Conservation (phyloP, 2,888 invertebrate genomes). For the Thysanoteuthis rhombus region DNA sequence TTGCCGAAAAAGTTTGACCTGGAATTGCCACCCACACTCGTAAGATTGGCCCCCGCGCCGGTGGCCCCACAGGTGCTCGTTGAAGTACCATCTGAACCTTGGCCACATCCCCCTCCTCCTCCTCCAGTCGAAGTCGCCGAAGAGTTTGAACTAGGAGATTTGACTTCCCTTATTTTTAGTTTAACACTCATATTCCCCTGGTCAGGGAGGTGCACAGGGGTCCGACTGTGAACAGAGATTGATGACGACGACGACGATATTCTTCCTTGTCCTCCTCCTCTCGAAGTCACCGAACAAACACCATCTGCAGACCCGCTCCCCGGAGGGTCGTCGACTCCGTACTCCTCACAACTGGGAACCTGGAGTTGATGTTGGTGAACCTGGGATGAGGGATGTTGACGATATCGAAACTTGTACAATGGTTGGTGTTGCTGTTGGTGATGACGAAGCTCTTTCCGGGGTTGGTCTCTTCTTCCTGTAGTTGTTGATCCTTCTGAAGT, state of each 20-base stretch:
- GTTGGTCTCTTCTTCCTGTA: background rate
- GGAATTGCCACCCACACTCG: background rate
- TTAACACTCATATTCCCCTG: constrained; percentile 24
- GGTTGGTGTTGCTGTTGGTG: background rate
- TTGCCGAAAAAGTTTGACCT: background rate
- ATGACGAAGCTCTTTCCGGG: background rate
- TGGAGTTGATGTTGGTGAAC: background rate
- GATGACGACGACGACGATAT: background rate
- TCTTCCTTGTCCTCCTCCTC: background rate
- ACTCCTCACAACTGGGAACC: background rate
- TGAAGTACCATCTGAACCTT: background rate
- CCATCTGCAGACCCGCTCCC: background rate
- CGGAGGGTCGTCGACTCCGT: background rate
- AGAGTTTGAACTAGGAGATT: background rate
- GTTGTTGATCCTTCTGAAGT: background rate
- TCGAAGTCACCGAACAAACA: background rate
- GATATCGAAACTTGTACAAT: background rate
- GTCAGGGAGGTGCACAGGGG: background rate
- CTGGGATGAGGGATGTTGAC: background rate
- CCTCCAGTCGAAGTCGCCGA: background rate
- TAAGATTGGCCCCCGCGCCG: background rate
- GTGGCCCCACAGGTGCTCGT: background rate
- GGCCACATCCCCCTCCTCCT: background rate
- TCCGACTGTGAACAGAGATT: background rate
- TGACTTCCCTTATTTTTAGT: constrained; percentile 23